Percentiles rank a stretch among this genome's conserved stretches.
These are phyloP conservation scores for Myotis myotis DNA, from an alignment of 2,797 vertebrate species.

Conservation along the genomic window DNA sequence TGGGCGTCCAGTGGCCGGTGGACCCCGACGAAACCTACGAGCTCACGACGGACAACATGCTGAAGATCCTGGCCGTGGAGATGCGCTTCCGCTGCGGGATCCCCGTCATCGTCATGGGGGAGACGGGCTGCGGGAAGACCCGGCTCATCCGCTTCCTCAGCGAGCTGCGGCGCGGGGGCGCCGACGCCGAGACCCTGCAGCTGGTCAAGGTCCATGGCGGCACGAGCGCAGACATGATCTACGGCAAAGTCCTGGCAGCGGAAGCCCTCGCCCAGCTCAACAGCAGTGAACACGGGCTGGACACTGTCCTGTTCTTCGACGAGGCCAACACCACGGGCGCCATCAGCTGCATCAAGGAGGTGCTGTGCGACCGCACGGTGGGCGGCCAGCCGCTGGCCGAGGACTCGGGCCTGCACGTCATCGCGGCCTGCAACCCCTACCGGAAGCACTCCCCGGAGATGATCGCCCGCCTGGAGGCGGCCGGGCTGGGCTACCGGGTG, in stretches of 20 bases:
- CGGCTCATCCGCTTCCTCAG: constrained; percentile 95
- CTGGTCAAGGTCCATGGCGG: constrained; percentile 98
- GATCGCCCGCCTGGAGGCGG: constrained; percentile 93
- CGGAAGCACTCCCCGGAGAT: constrained; percentile 92
- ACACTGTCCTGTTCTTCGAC: constrained; percentile 96
- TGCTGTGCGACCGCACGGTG: constrained; percentile 93
- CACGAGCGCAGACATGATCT: constrained; percentile 91
- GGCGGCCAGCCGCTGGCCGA: constrained; percentile 85
- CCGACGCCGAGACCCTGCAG: constrained; percentile 90
- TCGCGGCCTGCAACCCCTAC: constrained; percentile 98
- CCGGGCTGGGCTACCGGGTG: constrained; percentile 95
- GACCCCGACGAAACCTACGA: constrained; percentile 97
- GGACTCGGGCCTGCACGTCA: constrained; percentile 88
- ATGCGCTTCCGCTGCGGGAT: constrained; percentile 98
- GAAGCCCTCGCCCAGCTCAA: constrained; percentile 87
- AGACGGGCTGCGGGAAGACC: constrained; percentile 97
- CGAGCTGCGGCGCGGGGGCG: constrained; percentile 85
- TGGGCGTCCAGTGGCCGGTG: constrained; percentile 87
- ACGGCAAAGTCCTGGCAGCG: constrained; percentile 89
- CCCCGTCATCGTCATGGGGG: constrained; percentile 97
- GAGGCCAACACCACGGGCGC: constrained; percentile 98
- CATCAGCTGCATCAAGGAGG: constrained; percentile 95
- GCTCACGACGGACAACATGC: constrained; percentile 94
- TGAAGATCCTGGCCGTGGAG: constrained; percentile 96
- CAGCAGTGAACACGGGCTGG: constrained; percentile 85